phyloP scores from a whole-genome alignment of 2,888 invertebrate species.

The Trachelus iudaicus region DNA sequence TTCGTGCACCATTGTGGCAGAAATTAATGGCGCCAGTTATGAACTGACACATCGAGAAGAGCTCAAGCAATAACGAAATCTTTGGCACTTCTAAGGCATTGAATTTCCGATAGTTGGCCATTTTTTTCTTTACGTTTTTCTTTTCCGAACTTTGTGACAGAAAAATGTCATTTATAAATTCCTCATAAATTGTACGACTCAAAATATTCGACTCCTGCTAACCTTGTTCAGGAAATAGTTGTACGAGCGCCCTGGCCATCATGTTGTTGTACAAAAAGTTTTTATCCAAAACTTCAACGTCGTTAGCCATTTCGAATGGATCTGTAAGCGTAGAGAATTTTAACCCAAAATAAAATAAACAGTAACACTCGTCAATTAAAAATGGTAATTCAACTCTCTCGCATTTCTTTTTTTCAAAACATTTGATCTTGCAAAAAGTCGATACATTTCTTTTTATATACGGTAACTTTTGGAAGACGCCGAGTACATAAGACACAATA shows the following conservation, averaged over 20 bases:
- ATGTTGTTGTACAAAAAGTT: constrained; percentile 66
- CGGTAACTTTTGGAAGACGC: too few species aligned
- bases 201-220: constrained; percentile 13
- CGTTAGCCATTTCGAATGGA: not conserved
- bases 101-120: not conserved
- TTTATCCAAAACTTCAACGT: constrained; percentile 45
- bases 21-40: not conserved
- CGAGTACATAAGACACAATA: too few species aligned
- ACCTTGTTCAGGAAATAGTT: constrained; percentile 62
- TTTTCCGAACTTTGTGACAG: not conserved
- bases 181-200: not conserved
- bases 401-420: not conserved
- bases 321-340: not conserved
- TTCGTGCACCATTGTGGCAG: not conserved
- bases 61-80: too few species aligned
- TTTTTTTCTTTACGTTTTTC: not conserved
- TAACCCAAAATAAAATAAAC: not conserved
- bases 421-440: not conserved
- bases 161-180: not conserved
- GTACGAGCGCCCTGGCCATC: constrained; percentile 64
- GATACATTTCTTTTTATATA: not conserved
- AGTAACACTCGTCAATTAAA: not conserved
- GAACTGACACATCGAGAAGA: too few species aligned
- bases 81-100: not conserved
- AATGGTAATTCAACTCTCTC: not conserved